Base-by-base conservation (phyloP, 2,113 vertebrate genomes). In the Meles meles region DNA sequence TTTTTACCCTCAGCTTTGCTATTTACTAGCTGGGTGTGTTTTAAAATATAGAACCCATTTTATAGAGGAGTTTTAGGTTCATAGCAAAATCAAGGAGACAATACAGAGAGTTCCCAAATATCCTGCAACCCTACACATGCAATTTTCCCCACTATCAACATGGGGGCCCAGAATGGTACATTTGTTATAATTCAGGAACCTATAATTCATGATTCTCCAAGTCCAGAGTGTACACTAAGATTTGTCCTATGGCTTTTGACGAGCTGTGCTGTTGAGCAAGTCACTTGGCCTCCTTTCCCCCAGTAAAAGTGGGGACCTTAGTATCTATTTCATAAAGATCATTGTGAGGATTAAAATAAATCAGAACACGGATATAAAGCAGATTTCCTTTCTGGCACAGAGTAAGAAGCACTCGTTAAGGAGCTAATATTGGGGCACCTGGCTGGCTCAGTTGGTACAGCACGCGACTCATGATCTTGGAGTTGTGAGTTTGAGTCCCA, bases 321-420 rank as follows among this genome's bases (percentile, higher is more conserved):
- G 18, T 25, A 13, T 13, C 31, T 83, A 72, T 59, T 34, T 80
- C 55, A 79, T 89, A 52, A 92, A 94, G 80, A 71, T 92, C 63
- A 55, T 55, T 84, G 20, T 44, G 63, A 96, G 34, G 84, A 77
- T 81, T 11, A 25, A 84, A 63, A 90, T 93, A 92, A 87, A 76
- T 57, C 39, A 81, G 21, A 80, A 59, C 34, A 69, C 13, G 34
- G 49, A 20, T 81, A 10, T 61, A 80, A 84, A 83, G 39, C 25
- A n/a, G 92, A 81, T 69, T 31, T 14, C 39, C 27, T 88, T 47
- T 31, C 37, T 71, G 65, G 23, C 65, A 47, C 6, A n/a, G 57
- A 57, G 27, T 44, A 15, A 90, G 71, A 47, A 92, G 31, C 55
- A 65, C 52, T 72, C 27, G 27, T 17, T 89, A 39, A 67, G 15